A percentile compares a stretch with the other conserved stretches of the same genome.
phyloP scores from a whole-genome alignment of 2,888 invertebrate species.

The Mellilla xanthometata region DNA sequence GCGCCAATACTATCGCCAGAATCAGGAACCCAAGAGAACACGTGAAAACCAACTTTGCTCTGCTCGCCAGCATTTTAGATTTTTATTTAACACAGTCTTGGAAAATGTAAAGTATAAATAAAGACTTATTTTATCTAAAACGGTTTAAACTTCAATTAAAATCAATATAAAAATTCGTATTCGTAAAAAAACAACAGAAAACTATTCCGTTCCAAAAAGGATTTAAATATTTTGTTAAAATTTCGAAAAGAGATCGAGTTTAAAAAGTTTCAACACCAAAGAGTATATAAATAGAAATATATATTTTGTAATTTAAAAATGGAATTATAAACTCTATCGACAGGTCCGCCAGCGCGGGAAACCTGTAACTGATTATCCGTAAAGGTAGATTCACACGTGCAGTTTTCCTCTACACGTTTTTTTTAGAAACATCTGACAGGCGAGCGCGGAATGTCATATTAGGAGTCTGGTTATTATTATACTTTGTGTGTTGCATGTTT shows the following conservation, averaged over 20 bases:
- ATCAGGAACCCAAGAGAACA: constrained; percentile 59
- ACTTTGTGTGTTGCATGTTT: too few species aligned
- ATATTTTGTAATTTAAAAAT: constrained; percentile 12
- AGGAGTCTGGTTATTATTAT: neutral
- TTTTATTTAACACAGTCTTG: constrained; percentile 1
- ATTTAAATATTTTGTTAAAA: too few species aligned
- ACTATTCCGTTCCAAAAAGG: too few species aligned
- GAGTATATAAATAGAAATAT: neutral
- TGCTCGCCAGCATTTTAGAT: constrained; percentile 61
- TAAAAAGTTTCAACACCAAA: neutral
- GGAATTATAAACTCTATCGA: constrained; percentile 10
- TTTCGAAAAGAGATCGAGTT: too few species aligned
- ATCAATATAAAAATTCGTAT: too few species aligned
- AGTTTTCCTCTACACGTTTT: constrained; percentile 15
- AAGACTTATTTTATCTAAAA: too few species aligned
- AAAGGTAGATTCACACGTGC: constrained; percentile 21
- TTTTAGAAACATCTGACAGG: constrained; percentile 4
- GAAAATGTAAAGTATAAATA: neutral
- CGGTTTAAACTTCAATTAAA: too few species aligned
- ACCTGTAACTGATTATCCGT: constrained; percentile 27
- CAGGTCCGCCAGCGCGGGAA: constrained; percentile 31
- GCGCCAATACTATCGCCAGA: constrained; percentile 63
- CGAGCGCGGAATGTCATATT: constrained; percentile 3
- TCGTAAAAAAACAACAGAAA: too few species aligned
- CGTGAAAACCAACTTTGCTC: constrained; percentile 54